These are phyloP conservation scores for Paramormyrops kingsleyae DNA, from an alignment of 2,113 vertebrate genomes.

Conservation along the genomic window DNA sequence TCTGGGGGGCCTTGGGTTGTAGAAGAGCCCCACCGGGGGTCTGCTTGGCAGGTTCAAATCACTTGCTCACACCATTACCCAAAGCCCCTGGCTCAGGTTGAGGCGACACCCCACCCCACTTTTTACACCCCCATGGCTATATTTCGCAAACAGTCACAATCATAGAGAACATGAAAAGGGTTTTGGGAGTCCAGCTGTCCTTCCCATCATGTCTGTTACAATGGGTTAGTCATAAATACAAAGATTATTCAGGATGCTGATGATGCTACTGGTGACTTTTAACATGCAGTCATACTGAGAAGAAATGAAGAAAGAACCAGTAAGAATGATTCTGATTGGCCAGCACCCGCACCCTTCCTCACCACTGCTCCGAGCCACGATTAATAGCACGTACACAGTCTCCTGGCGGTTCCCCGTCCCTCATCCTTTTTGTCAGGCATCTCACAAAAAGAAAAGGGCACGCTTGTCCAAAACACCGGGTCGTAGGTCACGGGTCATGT, in stretches of 20 bases:
- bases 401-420: background rate
- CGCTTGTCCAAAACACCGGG: conserved; percentile 57
- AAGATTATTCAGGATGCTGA: background rate
- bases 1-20: background rate
- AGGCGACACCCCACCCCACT: background rate
- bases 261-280: background rate
- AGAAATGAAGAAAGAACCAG: background rate
- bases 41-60: background rate
- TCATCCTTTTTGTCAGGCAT: conserved; percentile 28
- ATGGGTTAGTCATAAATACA: background rate
- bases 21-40: background rate
- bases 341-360: background rate
- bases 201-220: background rate
- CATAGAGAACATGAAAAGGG: background rate
- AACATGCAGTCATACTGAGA: background rate
- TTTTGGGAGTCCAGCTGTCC: background rate
- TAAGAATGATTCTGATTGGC: background rate
- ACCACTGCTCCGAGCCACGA: background rate
- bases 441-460: conserved; percentile 40
- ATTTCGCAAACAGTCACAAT: background rate
- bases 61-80: background rate
- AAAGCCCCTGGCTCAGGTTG: background rate
- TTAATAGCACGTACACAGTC: background rate
- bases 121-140: background rate
- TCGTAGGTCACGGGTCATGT: conserved; percentile 63